phyloP scores from a whole-genome alignment of 2,888 invertebrate genomes.

The Thalpophila matura region DNA sequence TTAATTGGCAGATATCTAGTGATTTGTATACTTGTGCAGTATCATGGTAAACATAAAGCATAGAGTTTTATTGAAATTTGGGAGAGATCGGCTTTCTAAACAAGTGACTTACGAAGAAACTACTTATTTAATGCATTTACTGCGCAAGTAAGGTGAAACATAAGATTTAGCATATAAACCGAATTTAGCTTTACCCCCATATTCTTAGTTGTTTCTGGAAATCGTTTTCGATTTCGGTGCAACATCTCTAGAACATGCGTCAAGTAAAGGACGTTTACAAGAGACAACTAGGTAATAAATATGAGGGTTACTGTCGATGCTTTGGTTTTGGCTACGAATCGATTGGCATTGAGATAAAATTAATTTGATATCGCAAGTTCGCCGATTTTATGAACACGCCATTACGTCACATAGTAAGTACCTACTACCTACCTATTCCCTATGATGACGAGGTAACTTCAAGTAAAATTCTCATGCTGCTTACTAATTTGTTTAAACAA shows the following conservation, averaged over 20 bases:
- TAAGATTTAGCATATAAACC: too few species aligned
- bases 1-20: neutral
- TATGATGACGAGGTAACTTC: neutral
- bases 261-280: too few species aligned
- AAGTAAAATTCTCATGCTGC: slow-evolving; percentile 3
- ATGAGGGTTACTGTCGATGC: too few species aligned
- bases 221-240: too few species aligned
- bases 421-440: slow-evolving; percentile 6
- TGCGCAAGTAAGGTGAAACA: too few species aligned
- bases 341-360: neutral
- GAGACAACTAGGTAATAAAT: too few species aligned
- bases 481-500: slow-evolving; percentile 41
- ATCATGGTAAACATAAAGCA: slow-evolving; percentile 22
- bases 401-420: slow-evolving; percentile 9
- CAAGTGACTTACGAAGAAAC: neutral
- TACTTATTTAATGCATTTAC: neutral
- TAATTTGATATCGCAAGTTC: neutral
- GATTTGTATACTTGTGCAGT: slow-evolving; percentile 9
- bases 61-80: slow-evolving; percentile 7
- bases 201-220: too few species aligned
- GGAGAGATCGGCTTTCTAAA: slow-evolving; percentile 22
- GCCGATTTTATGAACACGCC: neutral
- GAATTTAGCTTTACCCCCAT: too few species aligned
- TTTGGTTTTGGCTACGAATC: too few species aligned
- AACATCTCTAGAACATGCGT: too few species aligned